Evolutionary conservation across 2,113 vertebrate species (phyloP), one percentile per base, ranked within the genome.

Genomic region (Leptobrachium ailaonicum): DNA sequence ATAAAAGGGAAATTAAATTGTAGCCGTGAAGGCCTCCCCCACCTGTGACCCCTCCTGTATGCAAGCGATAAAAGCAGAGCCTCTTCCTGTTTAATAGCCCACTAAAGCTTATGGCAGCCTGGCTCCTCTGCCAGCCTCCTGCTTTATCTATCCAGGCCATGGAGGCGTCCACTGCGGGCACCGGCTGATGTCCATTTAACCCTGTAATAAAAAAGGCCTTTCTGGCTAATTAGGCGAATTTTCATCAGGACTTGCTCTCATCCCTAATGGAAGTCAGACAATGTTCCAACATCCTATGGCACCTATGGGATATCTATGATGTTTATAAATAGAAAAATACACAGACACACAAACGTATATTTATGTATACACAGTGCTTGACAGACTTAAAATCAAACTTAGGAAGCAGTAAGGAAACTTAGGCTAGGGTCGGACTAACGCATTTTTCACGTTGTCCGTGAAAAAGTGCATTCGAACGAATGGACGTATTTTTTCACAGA

Each of bases 1-100:
- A 80, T 80, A 80, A 80, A 80, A 80, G 77, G 72, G 50, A 80
- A 80, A 80, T 80, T 47, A 73, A 73, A 80, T 74, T 80, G 78
- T 80, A 67, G 41, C 78, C 6, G 47, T 12, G 71, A 11, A 58
- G 43, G 44, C 50, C 41, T 63, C 74, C 73, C 73, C 56, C 60
- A 76, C 77, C 82, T 54, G 56, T 42, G 63, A 70, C 14, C 70
- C 73, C 74, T 71, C 71, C 64, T 62, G 62, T 75, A 77, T 63
- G 63, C 76, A 43, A 74, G 82, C 82, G 56, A 78, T 74, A 68
- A 73, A 76, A 50, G n/a, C 66, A 6, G 2, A 69, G 53, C 40
- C 41, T 50, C 63, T 68, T 74, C 63, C 70, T 10, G n/a, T 60
- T 73, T 80, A 80, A 80, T 75, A 73, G 71, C 63, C 71, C 79